A percentile compares a stretch with the other conserved stretches of the same genome.
These are phyloP conservation scores for Arrhamphus sclerolepis DNA, from an alignment of 2,797 vertebrate genomes.

Conservation along the genomic window DNA sequence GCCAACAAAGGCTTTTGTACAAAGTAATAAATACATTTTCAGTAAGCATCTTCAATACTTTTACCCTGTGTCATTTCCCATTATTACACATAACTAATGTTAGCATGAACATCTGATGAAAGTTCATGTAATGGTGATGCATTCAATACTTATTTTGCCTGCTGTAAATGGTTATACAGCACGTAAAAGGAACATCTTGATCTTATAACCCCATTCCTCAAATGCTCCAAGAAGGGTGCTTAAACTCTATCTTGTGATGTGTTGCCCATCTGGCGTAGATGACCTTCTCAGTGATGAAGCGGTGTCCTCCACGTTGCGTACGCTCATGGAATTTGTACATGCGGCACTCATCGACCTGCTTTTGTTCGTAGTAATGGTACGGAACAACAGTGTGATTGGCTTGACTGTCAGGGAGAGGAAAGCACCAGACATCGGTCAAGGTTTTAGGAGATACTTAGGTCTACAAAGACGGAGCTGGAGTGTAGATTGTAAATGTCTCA, in stretches of 20 bases:
- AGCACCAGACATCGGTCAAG: neutral
- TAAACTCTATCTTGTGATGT: constrained; percentile 84
- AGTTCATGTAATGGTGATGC: too few relatives aligned
- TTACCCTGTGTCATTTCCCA: too few relatives aligned
- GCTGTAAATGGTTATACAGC: too few relatives aligned
- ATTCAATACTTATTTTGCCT: too few relatives aligned
- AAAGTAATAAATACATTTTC: too few relatives aligned
- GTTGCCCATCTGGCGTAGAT: constrained; percentile 93
- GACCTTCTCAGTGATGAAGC: constrained; percentile 95
- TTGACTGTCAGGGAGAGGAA: constrained; percentile 59
- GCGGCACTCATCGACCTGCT: constrained; percentile 85
- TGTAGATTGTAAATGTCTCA: constrained; percentile 47
- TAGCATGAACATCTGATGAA: too few relatives aligned
- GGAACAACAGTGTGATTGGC: constrained; percentile 84
- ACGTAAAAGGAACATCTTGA: too few relatives aligned
- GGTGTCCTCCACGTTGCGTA: constrained; percentile 85
- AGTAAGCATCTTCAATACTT: too few relatives aligned
- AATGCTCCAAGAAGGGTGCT: constrained; percentile 84
- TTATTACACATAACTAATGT: too few relatives aligned
- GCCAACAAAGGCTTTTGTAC: too few relatives aligned
- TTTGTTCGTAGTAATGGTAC: constrained; percentile 94
- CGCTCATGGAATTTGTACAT: constrained; percentile 90
- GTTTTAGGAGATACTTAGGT: neutral
- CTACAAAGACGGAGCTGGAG: neutral
- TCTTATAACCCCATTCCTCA: constrained; percentile 9